Base-by-base conservation (phyloP, 2,797 vertebrate genomes). In the Sebastes hubbsi region DNA sequence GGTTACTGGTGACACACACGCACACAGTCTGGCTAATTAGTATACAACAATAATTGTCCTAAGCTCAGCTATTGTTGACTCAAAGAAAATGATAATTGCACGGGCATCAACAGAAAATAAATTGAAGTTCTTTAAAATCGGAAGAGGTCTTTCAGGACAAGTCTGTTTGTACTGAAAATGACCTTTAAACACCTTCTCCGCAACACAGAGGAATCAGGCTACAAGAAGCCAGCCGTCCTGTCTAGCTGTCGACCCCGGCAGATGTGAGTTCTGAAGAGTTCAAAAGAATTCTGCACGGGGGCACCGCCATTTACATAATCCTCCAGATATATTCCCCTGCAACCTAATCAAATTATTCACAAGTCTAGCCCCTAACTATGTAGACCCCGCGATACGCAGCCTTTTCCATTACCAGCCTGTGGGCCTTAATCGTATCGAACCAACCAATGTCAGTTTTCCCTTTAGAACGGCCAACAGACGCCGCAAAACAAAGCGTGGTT, bases 341-440 rank as follows among this genome's bases (percentile, higher is more conserved):
- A 96, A 95, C 94, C 95, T 95, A 96, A 96, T 96, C 96, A 96
- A 96, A 96, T 96, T 96, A 96, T 96, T 96, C 96, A 96, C 95
- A 94, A 95, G 95, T 95, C 95, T 95, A 94, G 95, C 94, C 95
- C 95, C 95, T 96, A 95, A 96, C 95, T 95, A 95, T 88, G 93
- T 89, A 93, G 95, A 95, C 94, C 92, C 91, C 85, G 83, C 90
- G 87, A 94, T 93, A 95, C 92, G 92, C 93, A 94, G 94, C 88
- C 93, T 92, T 94, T 94, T 94, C 93, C 92, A 95, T 95, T 95
- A 94, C 91, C 88, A 91, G 91, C 82, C 91, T 88, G 83, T 85
- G 86, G 85, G 92, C 89, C 91, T 92, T 95, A 95, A 96, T 96
- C 94, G 86, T 92, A 94, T 94, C 93, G 86, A 95, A 95, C 94